Base-by-base conservation (phyloP, 2,113 vertebrate genomes). In the Arvicanthis niloticus region DNA sequence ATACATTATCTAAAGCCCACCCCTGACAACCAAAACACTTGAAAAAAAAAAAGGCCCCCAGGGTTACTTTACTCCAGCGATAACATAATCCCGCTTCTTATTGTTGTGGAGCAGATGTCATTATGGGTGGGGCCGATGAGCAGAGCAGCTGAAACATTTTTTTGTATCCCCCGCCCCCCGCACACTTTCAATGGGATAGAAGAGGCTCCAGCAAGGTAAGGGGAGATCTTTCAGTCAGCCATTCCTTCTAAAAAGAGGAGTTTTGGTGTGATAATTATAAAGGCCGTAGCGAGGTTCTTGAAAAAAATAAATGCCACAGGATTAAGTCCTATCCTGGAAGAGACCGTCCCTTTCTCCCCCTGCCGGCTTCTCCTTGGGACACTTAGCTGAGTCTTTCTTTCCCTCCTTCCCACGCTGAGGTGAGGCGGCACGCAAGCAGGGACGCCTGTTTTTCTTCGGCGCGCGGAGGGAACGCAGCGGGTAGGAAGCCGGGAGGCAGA, bases 341-440 rank as follows among this genome's bases (percentile, higher is more conserved):
- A 94, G 84, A 31, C 80, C 81, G 87, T 78, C 94, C 91, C 94
- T 75, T 91, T 91, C 90, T 89, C 96, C 94, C 96, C 94, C 82
- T n/a, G 96, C 91, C 93, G 78, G 95, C 93, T 90, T 90, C 97
- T 93, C 97, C 97, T 95, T 7, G 93, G 97, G 97, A 96, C 97
- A 84, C 94, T 93, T 26, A 96, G 89, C 91, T 42, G 97, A 91
- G 87, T 65, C 95, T 92, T 80, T 94, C 89, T 96, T 95, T 95
- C 94, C 95, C 87, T 96, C 68, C 89, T 93, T 82, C 94, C 94
- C 93, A 93, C 91, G 89, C 87, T 0, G 94, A 80, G 93, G 95
- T 73, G 96, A 97, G 96, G 94, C 89, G 5, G 96, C 97, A 56
- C 89, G 93, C 88, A 48, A 56, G 91, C 76, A 1, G 34, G 65